Base-by-base conservation (phyloP, 2,113 vertebrate species). In the Serinus canaria region DNA sequence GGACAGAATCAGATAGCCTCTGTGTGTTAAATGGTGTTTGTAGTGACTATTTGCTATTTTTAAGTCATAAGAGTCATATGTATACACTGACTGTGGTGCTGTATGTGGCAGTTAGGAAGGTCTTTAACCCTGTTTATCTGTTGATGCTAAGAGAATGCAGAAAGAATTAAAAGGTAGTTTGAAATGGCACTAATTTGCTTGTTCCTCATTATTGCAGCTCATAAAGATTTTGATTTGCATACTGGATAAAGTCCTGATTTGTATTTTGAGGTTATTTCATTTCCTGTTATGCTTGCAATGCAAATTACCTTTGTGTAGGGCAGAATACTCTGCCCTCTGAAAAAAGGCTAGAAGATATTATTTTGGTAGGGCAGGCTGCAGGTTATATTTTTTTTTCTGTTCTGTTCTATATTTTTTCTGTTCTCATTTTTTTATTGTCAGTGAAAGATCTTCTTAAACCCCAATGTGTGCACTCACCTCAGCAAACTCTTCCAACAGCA, bases 221-320 rank as follows among this genome's bases (percentile, higher is more conserved):
- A 62, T 62, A 95, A 97, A 89, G 68, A 30, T 30, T 53, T 84
- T 95, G 47, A 77, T 95, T 92, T 89, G 35, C 67, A 63, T 92
- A 94, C 62, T 74, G 53, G 31, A 88, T 87, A 3, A 72, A 63
- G 64, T 90, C 41, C 69, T 95, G 64, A 44, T 81, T 52, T 88
- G 75, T 70, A 44, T 86, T 96, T 94, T 95, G 91, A 59, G 33
- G 44, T 92, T 73, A 83, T 88, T 92, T 92, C 19, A 56, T 86
- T 88, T 94, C 59, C 64, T 67, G 44, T 55, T 95, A 59, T 3
- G 15, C 35, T 44, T 78, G 13, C 83, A 90, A 56, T 81, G 43
- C 55, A 87, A 92, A 86, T 49, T 25, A 67, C 49, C 33, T 78
- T 43, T 46, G 21, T n/a, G 22, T 37, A 37, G 10, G 23, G 50